Conservation (phyloP, 2,888 invertebrate genomes). For the Drosophila prostipennis region DNA sequence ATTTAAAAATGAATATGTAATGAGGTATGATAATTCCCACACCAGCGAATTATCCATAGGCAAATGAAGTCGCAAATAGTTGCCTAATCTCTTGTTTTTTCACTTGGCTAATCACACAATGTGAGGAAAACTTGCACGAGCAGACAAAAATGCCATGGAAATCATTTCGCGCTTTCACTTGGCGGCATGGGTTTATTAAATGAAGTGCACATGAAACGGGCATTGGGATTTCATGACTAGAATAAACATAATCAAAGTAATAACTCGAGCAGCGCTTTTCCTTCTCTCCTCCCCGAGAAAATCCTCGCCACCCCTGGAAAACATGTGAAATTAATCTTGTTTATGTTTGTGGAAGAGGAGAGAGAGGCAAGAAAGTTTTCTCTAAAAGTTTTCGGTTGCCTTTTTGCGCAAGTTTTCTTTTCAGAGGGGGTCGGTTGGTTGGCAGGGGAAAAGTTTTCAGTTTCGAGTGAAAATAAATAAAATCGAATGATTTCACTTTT, state of each 20-base stretch:
- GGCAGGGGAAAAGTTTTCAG: conserved; percentile 46
- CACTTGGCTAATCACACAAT: conserved; percentile 74
- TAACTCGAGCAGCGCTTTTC: conserved; percentile 52
- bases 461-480: conserved; percentile 69
- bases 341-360: conserved; percentile 65
- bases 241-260: conserved; percentile 79
- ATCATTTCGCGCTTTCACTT: conserved; percentile 65
- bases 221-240: conserved; percentile 75
- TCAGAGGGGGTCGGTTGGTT: not conserved
- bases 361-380: conserved; percentile 58
- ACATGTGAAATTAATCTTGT: conserved; percentile 82
- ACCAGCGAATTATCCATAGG: conserved; percentile 15
- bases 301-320: conserved; percentile 19
- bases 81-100: conserved; percentile 72
- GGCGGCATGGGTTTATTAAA: conserved; percentile 67
- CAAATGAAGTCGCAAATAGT: conserved; percentile 64
- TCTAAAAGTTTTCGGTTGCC: conserved; percentile 53
- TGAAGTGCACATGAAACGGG: conserved; percentile 74
- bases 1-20: not conserved
- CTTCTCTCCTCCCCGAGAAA: not conserved
- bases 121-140: conserved; percentile 39
- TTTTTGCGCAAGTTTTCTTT: conserved; percentile 58
- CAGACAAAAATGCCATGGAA: conserved; percentile 56
- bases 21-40: not conserved
- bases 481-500: conserved; percentile 60